Evolutionary conservation across 2,888 invertebrate species (phyloP), one percentile per base, ranked within the genome.

Genomic region (Pollenia angustigena): DNA sequence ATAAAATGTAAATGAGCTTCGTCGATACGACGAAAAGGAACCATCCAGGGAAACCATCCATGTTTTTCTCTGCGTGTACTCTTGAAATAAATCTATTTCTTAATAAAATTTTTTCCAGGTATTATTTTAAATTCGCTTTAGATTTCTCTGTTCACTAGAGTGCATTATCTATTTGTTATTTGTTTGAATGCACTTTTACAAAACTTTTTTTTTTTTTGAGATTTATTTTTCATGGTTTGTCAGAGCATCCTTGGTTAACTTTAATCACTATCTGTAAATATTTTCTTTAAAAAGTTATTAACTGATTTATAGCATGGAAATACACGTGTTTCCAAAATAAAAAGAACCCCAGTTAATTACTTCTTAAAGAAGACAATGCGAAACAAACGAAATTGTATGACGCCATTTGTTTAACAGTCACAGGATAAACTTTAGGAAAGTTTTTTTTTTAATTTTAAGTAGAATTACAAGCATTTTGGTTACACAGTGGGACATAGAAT

Each of bases 261-360:
- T 23, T 52, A 75, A 44, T 54, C 42, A 64, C 52, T 52, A 42
- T 56, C 44, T 44, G 69, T 10, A 56, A 56, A 56, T 18, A 56
- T 18, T 56, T 54, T 44, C 42, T 56, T 71, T 56, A 40, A 4
- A 32, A 14, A 54, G 32, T 18, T 16, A 10, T 64, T 75, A n/a
- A 44, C 62, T 62, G 75, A 75, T 75, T 75, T 75, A 75, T 75
- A 42, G 52, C 18, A 42, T 10, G 12, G 64, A 62, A 64, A 16
- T 50, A 40, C 50, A 54, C 64, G 18, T 62, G 40, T 60, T 12
- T n/a, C 11, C 32, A 54, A n/a, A 46, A 4, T 60, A 50, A 46
- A 52, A 52, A 40, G 3, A 18, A 18, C 6, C 18, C 12, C 44
- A 64, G 16, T 42, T 64, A 54, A 62, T 76, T 76, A 54, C n/a